phyloP scores from a whole-genome alignment of 2,113 vertebrate species.

The Ceratotherium simum region DNA sequence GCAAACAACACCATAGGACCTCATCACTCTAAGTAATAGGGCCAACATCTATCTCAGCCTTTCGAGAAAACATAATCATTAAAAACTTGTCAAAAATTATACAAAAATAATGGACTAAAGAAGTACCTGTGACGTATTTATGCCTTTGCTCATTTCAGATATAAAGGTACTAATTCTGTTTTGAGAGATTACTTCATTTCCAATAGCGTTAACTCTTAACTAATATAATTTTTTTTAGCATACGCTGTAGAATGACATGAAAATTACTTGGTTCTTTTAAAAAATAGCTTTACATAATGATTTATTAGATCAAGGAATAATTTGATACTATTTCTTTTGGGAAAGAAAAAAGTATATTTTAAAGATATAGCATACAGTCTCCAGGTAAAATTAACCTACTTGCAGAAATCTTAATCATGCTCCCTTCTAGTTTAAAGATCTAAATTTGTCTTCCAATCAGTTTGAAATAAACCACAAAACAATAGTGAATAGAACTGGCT shows the following conservation, averaged over 20 bases:
- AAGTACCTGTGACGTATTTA: neutral
- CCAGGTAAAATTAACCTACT: constrained; percentile 6
- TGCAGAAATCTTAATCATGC: constrained; percentile 16
- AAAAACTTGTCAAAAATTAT: neutral
- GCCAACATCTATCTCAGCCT: neutral
- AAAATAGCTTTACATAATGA: constrained; percentile 62
- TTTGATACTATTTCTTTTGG: constrained; percentile 55
- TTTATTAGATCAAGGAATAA: constrained; percentile 56
- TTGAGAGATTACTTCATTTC: constrained; percentile 57
- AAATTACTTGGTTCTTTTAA: constrained; percentile 68
- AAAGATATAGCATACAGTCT: neutral
- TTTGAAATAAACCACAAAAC: constrained; percentile 16
- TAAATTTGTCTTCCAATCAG: constrained; percentile 56
- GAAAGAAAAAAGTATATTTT: constrained; percentile 20
- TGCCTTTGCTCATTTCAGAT: neutral
- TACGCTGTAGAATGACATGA: constrained; percentile 57
- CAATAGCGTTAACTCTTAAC: constrained; percentile 42
- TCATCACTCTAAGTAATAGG: neutral
- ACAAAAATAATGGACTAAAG: neutral
- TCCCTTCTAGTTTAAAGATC: constrained; percentile 28
- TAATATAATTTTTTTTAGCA: constrained; percentile 53
- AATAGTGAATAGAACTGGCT: neutral
- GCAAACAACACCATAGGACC: neutral
- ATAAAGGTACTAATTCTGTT: constrained; percentile 46
- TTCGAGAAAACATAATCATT: constrained; percentile 11